Percentiles rank a stretch among this genome's conserved stretches.
Evolutionary conservation across 2,888 invertebrate species (phyloP).

Genomic region (Rhamphomyia laevipes): DNA sequence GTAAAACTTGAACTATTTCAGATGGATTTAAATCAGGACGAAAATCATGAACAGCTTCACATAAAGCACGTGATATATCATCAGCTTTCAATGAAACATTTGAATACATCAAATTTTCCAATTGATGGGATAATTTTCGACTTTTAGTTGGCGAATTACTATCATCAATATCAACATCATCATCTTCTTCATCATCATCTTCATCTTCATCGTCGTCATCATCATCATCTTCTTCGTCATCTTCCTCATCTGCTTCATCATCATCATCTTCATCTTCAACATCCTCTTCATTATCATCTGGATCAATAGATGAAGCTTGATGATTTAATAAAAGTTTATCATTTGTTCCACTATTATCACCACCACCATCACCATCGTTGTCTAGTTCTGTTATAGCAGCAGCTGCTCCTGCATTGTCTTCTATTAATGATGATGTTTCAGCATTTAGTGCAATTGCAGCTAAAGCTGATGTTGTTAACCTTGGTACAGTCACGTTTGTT

Average conservation of each 20-base stretch:
- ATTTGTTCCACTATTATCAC: background rate
- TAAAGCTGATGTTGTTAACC: conserved; percentile 10
- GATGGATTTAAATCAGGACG: conserved; percentile 31
- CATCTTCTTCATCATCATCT: conserved; percentile 18
- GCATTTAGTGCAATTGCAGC: conserved; percentile 11
- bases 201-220: conserved; percentile 20
- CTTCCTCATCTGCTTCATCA: conserved; percentile 17
- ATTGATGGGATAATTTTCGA: conserved; percentile 27
- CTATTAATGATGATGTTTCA: conserved; percentile 6
- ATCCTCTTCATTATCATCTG: conserved; percentile 7
- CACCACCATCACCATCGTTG: background rate
- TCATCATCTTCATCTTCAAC: conserved; percentile 17
- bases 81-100: conserved; percentile 26
- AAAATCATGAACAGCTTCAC: conserved; percentile 25
- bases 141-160: conserved; percentile 23
- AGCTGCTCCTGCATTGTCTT: conserved; percentile 22
- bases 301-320: background rate
- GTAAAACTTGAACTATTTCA: conserved; percentile 33
- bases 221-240: conserved; percentile 25
- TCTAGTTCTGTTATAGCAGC: conserved; percentile 20
- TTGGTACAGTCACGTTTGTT: conserved; percentile 10
- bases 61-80: conserved; percentile 31
- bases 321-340: too few relatives aligned
- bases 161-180: conserved; percentile 16
- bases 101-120: conserved; percentile 32